These are phyloP conservation scores for Eulemur albifrons DNA, from an alignment of 2,797 vertebrate species.

Conservation along the genomic window DNA sequence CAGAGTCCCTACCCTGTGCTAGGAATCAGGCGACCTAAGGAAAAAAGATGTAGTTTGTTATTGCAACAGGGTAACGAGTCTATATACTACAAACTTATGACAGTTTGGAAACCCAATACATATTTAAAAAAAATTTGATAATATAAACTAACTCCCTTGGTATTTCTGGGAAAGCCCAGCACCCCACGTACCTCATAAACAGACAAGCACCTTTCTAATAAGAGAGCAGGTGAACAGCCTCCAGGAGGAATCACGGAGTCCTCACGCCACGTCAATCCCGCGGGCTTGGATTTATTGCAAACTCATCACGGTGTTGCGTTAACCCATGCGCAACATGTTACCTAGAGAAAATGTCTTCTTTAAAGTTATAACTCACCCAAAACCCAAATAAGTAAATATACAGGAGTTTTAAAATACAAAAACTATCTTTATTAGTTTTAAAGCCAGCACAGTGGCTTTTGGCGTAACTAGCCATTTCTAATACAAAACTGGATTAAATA, in stretches of 20 bases:
- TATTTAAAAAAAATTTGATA: not conserved
- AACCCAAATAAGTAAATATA: slow-evolving; percentile 27
- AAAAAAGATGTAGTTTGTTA: not conserved
- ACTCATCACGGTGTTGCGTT: fast-evolving
- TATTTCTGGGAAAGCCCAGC: not conserved
- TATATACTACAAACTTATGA: fast-evolving
- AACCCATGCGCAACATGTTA: not conserved
- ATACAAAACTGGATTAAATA: slow-evolving; percentile 67
- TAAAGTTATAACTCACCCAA: not conserved
- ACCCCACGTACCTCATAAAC: fast-evolving
- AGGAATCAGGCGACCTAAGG: not conserved
- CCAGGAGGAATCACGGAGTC: no score
- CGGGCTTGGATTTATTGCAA: fast-evolving
- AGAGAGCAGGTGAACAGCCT: not conserved
- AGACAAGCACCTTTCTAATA: no score
- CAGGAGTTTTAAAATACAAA: slow-evolving; percentile 56
- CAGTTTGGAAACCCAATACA: not conserved
- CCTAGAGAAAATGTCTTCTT: not conserved
- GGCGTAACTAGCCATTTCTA: slow-evolving; percentile 54
- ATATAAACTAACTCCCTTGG: fast-evolving
- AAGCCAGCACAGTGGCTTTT: slow-evolving; percentile 59
- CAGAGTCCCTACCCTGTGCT: not conserved
- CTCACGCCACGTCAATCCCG: not conserved
- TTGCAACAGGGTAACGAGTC: not conserved
- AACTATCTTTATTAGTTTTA: slow-evolving; percentile 65